Base-by-base conservation (phyloP, 2,888 invertebrate species). In the Latrodectus hesperus region DNA sequence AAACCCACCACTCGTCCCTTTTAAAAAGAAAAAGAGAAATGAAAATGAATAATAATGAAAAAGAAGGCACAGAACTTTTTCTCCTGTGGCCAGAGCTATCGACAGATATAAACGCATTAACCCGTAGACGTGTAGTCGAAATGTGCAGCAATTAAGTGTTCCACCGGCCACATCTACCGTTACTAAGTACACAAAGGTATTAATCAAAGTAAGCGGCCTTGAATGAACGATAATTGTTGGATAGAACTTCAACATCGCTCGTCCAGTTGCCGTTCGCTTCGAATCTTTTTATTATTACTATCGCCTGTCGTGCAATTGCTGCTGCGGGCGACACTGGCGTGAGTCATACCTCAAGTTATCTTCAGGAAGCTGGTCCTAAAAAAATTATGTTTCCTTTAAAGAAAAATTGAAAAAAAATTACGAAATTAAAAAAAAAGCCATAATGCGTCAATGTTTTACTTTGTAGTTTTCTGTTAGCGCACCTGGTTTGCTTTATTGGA, bases 171-270 rank as follows among this genome's bases (percentile, higher is more conserved):
- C 76, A 76, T 71, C 75, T 38, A 70, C 68, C 79, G 85, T 74
- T 68, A 60, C 75, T 68, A 60, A 76, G 68, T 53, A 51, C 60
- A 64, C 53, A 55, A 53, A 70, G 67, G 79, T 79, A 85, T 85
- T 85, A 85, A 85, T 80, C 85, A 74, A 79, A 80, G 74, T 74
- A 67, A 70, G 68, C 67, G 85, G 75, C 85, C 85, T 86, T 86
- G 85, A 70, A 16, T 51, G 75, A 16, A 76, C 51, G 80, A 80
- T 86, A 86, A 86, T 86, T 84, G 84, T 64, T 78, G 82, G 16
- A 75, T 64, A 53, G 53, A 73, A 73, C n/a, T 73, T 75, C 49
- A 17, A 38, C 75, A 60, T 38, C 12, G 10, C 26, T 55, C 22
- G 60, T 2, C 17, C 65, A 68, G 22, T 68, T 26, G 67, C 17